phyloP scores from a whole-genome alignment of 2,888 invertebrate genomes.

The Philereme transversata region DNA sequence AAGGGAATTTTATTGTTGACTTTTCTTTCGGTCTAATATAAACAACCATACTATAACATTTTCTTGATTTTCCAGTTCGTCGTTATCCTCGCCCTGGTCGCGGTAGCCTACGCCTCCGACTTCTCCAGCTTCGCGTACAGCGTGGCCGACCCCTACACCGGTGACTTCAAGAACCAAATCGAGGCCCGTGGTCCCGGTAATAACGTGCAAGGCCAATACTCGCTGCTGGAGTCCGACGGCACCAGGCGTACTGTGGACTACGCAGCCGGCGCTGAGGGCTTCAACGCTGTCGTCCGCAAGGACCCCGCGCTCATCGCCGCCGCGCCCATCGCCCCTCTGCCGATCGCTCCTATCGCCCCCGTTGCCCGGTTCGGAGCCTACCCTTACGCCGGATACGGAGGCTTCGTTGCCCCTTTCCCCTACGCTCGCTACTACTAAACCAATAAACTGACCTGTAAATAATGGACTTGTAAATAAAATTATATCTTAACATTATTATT shows the following conservation, averaged over 20 bases:
- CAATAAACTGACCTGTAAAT: constrained; percentile 26
- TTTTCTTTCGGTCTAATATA: background rate
- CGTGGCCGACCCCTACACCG: constrained; percentile 82
- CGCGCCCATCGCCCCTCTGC: constrained; percentile 42
- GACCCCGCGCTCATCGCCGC: constrained; percentile 61
- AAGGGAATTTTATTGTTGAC: background rate
- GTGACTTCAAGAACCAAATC: constrained; percentile 81
- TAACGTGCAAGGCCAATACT: constrained; percentile 82
- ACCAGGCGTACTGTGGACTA: constrained; percentile 80
- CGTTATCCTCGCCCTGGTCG: constrained; percentile 57
- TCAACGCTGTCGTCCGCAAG: constrained; percentile 81
- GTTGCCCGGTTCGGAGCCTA: constrained; percentile 36
- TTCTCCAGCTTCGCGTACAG: constrained; percentile 79
- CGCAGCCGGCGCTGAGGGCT: constrained; percentile 77
- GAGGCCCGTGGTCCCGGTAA: constrained; percentile 64
- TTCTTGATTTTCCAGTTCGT: constrained; percentile 57
- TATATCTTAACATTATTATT: background rate
- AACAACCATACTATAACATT: background rate
- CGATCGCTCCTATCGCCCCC: constrained; percentile 30
- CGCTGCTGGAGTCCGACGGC: constrained; percentile 81
- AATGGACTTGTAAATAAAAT: constrained; percentile 32
- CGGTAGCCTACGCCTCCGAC: constrained; percentile 52
- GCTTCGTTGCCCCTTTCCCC: constrained; percentile 35
- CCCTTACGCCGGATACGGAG: constrained; percentile 31
- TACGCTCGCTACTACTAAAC: constrained; percentile 43